A percentile compares a stretch with the other conserved stretches of the same genome.
Evolutionary conservation across 2,888 invertebrate species (phyloP).

Genomic region (Tetragonisca angustula): DNA sequence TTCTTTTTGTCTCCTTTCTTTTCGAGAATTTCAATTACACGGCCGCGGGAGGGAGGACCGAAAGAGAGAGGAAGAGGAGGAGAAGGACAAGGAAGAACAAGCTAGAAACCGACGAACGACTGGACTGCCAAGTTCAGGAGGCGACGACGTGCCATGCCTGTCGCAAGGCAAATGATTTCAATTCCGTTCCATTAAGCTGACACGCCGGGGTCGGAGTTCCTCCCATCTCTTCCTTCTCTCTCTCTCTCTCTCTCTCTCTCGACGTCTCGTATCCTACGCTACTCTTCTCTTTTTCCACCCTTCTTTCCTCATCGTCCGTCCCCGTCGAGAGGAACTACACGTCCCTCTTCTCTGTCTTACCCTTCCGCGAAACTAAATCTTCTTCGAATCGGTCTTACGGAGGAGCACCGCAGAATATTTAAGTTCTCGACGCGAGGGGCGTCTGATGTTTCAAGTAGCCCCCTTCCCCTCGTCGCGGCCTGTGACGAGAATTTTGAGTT

Average conservation of each 20-base stretch:
- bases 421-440: constrained; percentile 46
- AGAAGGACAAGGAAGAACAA: not conserved
- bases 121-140: constrained; percentile 72
- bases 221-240: constrained; percentile 46
- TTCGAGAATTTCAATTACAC: constrained; percentile 72
- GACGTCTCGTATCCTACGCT: not conserved
- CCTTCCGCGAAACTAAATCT: constrained; percentile 67
- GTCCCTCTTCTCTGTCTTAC: not conserved
- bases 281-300: constrained; percentile 22
- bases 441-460: constrained; percentile 47
- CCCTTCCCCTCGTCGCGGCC: constrained; percentile 1
- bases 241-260: constrained; percentile 20
- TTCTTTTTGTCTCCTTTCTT: constrained; percentile 23
- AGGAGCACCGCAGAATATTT: constrained; percentile 67
- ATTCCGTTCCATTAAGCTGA: constrained; percentile 73
- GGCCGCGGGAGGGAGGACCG: not conserved
- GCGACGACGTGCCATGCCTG: constrained; percentile 70
- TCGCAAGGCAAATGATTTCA: constrained; percentile 72
- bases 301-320: not conserved
- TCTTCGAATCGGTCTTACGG: constrained; percentile 63
- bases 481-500: constrained; percentile 57
- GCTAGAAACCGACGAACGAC: constrained; percentile 46
- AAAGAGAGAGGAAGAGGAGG: not conserved
- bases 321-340: not conserved
- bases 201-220: constrained; percentile 59